phyloP scores from a whole-genome alignment of 1,140 invertebrate species.

The Pogonus chalceus region DNA sequence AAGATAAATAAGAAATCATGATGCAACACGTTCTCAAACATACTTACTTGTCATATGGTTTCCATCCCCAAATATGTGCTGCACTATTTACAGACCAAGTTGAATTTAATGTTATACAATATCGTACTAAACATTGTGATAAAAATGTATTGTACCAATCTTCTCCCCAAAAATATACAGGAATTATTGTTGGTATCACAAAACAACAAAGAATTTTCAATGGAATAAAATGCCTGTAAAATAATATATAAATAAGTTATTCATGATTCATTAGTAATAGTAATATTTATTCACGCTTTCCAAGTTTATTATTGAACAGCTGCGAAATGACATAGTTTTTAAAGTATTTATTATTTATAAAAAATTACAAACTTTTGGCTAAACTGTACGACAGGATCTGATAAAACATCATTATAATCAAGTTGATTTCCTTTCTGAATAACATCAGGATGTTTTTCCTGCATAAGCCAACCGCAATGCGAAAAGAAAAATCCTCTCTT shows the following conservation, averaged over 20 bases:
- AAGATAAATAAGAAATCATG: too few species aligned
- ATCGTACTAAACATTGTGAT: slow-evolving; percentile 49
- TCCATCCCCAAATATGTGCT: slow-evolving; percentile 66
- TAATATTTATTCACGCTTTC: too few species aligned
- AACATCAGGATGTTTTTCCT: slow-evolving; percentile 76
- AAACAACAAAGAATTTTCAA: slow-evolving; percentile 66
- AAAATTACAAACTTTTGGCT: slow-evolving; percentile 50
- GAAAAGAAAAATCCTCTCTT: slow-evolving; percentile 86
- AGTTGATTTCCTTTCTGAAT: slow-evolving; percentile 57
- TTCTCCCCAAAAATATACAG: slow-evolving; percentile 42
- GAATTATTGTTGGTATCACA: slow-evolving; percentile 45
- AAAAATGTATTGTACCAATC: slow-evolving; percentile 33
- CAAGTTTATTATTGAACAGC: too few species aligned
- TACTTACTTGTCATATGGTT: slow-evolving; percentile 53
- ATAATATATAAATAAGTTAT: not conserved
- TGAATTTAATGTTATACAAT: slow-evolving; percentile 57
- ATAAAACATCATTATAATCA: slow-evolving; percentile 66
- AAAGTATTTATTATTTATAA: not conserved
- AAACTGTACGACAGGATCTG: slow-evolving; percentile 64
- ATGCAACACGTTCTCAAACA: too few species aligned
- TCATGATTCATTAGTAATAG: not conserved
- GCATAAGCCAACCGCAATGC: slow-evolving; percentile 83
- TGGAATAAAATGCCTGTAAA: slow-evolving; percentile 56
- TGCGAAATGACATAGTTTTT: too few species aligned
- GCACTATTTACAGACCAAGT: slow-evolving; percentile 87